phyloP scores from a whole-genome alignment of 1,140 invertebrate genomes.

The Teleogryllus occipitalis region DNA sequence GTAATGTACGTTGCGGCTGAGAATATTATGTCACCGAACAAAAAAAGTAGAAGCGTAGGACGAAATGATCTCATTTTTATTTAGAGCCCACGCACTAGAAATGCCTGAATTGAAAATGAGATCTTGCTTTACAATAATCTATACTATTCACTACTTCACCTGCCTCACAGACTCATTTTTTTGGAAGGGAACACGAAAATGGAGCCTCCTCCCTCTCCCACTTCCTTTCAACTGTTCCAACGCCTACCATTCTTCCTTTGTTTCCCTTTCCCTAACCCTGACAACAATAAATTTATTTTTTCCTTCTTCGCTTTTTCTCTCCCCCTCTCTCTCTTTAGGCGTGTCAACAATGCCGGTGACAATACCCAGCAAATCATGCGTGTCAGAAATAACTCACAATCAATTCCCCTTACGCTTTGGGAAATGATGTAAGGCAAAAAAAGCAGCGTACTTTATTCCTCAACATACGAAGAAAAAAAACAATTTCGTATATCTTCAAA shows the following conservation, averaged over 20 bases:
- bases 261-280: constrained; percentile 3
- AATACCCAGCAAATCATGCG: not conserved
- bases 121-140: constrained; percentile 5
- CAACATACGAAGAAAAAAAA: not conserved
- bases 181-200: not conserved
- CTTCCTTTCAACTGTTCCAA: too few species aligned
- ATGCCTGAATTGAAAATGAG: not conserved
- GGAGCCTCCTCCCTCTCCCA: too few species aligned
- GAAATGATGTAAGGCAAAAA: not conserved
- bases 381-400: not conserved
- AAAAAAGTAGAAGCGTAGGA: not conserved
- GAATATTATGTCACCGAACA: constrained; percentile 1
- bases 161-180: not conserved
- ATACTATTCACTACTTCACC: constrained; percentile 1
- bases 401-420: not conserved
- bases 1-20: not conserved
- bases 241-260: not conserved
- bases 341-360: not conserved
- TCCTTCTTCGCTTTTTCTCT: not conserved
- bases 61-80: not conserved
- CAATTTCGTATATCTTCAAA: not conserved
- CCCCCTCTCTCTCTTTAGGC: not conserved
- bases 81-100: not conserved
- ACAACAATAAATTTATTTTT: constrained; percentile 3
- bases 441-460: not conserved